Conservation (phyloP, 2,888 invertebrate species). For the Catocala sponsa region DNA sequence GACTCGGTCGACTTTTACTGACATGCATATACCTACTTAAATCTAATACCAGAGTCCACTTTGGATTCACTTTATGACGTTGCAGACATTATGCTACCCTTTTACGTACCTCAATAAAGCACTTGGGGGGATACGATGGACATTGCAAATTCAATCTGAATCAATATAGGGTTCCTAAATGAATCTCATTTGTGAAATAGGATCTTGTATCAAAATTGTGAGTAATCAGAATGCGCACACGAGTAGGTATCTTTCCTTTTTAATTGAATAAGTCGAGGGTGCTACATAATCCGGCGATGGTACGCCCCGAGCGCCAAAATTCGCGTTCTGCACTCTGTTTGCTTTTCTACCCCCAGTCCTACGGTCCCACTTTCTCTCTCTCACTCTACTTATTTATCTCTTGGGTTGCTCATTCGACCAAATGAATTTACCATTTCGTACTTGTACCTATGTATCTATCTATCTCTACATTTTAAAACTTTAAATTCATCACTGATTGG, state of each 20-base stretch:
- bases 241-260: slow-evolving; percentile 68
- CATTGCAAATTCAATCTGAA: slow-evolving; percentile 2
- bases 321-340: slow-evolving; percentile 64
- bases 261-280: slow-evolving; percentile 80
- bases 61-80: too few species aligned
- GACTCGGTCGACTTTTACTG: too few species aligned
- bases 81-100: too few species aligned
- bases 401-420: slow-evolving; percentile 26
- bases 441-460: slow-evolving; percentile 17
- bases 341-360: slow-evolving; percentile 61
- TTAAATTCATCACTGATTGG: slow-evolving; percentile 47
- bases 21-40: too few species aligned
- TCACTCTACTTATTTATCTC: slow-evolving; percentile 38
- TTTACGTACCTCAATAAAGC: neutral
- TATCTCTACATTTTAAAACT: slow-evolving; percentile 24
- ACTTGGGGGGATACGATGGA: neutral
- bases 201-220: slow-evolving; percentile 65
- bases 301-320: slow-evolving; percentile 67
- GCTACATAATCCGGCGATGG: slow-evolving; percentile 71
- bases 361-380: slow-evolving; percentile 59
- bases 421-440: slow-evolving; percentile 12
- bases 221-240: slow-evolving; percentile 64
- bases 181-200: slow-evolving; percentile 69
- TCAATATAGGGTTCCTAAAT: slow-evolving; percentile 9
- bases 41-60: too few species aligned